Percentiles rank a stretch among this genome's conserved stretches.
These are phyloP conservation scores for Slavum lentiscoides DNA, from an alignment of 2,888 invertebrate species.

Conservation along the genomic window DNA sequence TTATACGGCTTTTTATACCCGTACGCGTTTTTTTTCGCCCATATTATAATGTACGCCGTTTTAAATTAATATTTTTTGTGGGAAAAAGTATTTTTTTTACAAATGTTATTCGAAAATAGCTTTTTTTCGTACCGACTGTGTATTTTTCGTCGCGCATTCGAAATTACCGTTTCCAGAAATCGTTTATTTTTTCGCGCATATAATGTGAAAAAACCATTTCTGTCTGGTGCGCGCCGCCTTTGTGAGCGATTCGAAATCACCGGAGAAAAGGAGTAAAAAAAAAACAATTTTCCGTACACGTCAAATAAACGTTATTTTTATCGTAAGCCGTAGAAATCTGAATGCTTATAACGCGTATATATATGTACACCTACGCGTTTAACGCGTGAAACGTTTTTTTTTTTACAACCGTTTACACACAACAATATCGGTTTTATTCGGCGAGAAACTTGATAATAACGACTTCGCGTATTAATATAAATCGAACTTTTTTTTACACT, in stretches of 20 bases:
- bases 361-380: too few relatives aligned
- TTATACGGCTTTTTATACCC: too few relatives aligned
- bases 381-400: background rate
- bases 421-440: too few relatives aligned
- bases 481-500: too few relatives aligned
- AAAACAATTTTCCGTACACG: background rate
- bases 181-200: background rate
- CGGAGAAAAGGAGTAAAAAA: too few relatives aligned
- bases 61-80: too few relatives aligned
- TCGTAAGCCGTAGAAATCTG: too few relatives aligned
- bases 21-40: too few relatives aligned
- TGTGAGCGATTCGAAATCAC: background rate
- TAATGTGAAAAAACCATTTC: background rate
- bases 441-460: too few relatives aligned
- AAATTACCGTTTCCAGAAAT: conserved; percentile 1
- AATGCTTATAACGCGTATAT: background rate
- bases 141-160: background rate
- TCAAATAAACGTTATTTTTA: background rate
- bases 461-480: too few relatives aligned
- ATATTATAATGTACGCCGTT: too few relatives aligned
- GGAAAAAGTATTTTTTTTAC: too few relatives aligned
- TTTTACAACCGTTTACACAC: background rate
- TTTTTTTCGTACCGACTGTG: background rate
- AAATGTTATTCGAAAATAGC: background rate
- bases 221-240: background rate